Base-by-base conservation (phyloP, 1,140 invertebrate genomes). In the Anthonomus grandis region DNA sequence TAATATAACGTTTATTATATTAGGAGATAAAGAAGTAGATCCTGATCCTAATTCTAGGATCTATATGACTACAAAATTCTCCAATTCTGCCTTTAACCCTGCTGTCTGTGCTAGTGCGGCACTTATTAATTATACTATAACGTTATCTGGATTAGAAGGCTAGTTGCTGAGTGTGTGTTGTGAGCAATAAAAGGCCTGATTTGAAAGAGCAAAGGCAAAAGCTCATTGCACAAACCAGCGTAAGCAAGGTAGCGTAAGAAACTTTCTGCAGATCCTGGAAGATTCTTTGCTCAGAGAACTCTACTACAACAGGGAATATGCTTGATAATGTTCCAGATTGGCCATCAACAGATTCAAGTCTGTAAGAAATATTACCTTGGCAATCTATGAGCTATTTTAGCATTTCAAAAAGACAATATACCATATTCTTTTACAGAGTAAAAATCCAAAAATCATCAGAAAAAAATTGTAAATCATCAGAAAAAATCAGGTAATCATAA, bases 101-200 rank as follows among this genome's bases (percentile, higher is more conserved):
- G 82, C 89, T 12, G 81, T 91, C 0, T 95, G 91, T 71, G 85
- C 91, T 0, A 92, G 89, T 70, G 86, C 90, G 0, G 80, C 87
- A 60, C 87, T 96, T 12, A 94, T 96, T 46, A 95, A 96, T 75
- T 95, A 92, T 64, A 92, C 86, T 22, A 90, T 95, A 1, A 95
- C 92, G 2, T 75, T 86, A 23, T 83, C 81, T 60, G 90, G 90
- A 41, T 72, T 96, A 34, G 91, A 95, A 77, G 90, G 93, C 70
- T 91, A 95, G 70, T 75, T 96, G 0, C 73, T 96, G 0, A 87
- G 88, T 60, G 88, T 93, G n/a, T 0, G 90, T 95, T 0, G 90
- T 94, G 0, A 81, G 86, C 63, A 86, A 84, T 50, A 91, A 94
- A 67, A 74, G 90, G 17, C 76, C 89, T 0, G 91, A 94, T 72